Conservation (phyloP, 2,797 vertebrate genomes). For the Cynodonichthys magdalenae region DNA sequence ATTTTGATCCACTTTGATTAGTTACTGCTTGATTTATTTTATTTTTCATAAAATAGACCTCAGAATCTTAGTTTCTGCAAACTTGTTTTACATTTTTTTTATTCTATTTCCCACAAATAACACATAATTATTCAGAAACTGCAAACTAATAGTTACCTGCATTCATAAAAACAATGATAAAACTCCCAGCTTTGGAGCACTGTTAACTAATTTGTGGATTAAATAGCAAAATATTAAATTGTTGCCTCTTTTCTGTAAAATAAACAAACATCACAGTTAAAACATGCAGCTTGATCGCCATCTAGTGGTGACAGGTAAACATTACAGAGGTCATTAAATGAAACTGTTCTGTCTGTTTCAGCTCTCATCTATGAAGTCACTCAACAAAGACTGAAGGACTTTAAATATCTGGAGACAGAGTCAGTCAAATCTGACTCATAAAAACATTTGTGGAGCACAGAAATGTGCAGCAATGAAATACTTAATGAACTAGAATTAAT, state of each 20-base stretch:
- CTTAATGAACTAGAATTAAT: too few species aligned
- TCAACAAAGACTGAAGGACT: conserved; percentile 67
- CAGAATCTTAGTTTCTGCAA: too few species aligned
- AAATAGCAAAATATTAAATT: background rate
- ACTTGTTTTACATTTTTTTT: too few species aligned
- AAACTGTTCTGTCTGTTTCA: conserved; percentile 65
- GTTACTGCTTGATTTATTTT: background rate
- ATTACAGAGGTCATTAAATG: conserved; percentile 17
- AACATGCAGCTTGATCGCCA: conserved; percentile 18
- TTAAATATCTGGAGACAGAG: conserved; percentile 24
- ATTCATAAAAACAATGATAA: too few species aligned
- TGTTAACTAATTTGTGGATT: background rate
- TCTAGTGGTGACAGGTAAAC: conserved; percentile 42
- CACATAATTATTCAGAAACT: too few species aligned
- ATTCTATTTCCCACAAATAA: too few species aligned
- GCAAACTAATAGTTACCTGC: too few species aligned
- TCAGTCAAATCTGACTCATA: background rate
- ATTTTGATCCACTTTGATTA: background rate
- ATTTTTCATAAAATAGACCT: too few species aligned
- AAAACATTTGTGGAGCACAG: background rate
- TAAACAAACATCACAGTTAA: background rate
- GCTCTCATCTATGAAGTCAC: conserved; percentile 84
- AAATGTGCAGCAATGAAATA: background rate
- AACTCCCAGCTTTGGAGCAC: too few species aligned
- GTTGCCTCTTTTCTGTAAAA: background rate